Evolutionary conservation across 2,888 invertebrate genomes (phyloP).

Genomic region (Leptopterna dolabrata): DNA sequence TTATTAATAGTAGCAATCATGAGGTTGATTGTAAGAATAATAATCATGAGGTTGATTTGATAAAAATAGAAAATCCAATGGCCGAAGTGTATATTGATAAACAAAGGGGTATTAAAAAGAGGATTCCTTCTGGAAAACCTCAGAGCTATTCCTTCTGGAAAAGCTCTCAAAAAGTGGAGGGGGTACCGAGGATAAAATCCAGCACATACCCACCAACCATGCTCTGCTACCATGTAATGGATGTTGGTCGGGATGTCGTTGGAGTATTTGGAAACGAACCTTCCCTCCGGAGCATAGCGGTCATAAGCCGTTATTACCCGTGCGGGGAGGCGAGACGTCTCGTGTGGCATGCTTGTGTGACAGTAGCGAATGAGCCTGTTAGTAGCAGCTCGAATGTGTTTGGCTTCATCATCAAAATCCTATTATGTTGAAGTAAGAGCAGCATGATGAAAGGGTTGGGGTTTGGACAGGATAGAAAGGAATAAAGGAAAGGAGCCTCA

Average conservation of each 20-base stretch:
- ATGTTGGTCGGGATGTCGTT: constrained; percentile 53
- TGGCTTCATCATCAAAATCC: constrained; percentile 86
- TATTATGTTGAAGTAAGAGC: constrained; percentile 66
- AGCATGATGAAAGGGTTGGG: background rate
- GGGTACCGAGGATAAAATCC: too few relatives aligned
- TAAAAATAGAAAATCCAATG: too few relatives aligned
- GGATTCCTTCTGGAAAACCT: too few relatives aligned
- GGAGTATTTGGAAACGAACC: constrained; percentile 43
- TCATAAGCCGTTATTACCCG: constrained; percentile 52
- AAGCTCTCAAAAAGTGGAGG: too few relatives aligned
- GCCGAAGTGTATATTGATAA: too few relatives aligned
- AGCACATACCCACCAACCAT: too few relatives aligned
- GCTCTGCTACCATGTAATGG: constrained; percentile 56
- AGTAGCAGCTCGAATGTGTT: constrained; percentile 82
- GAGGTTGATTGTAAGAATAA: too few relatives aligned
- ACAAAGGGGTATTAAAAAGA: too few relatives aligned
- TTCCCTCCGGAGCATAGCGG: constrained; percentile 50
- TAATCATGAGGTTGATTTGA: too few relatives aligned
- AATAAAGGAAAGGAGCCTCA: background rate
- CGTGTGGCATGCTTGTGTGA: constrained; percentile 79
- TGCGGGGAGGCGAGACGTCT: constrained; percentile 36
- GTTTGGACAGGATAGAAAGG: background rate
- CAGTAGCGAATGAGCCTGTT: constrained; percentile 79
- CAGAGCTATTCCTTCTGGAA: too few relatives aligned
- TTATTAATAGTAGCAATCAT: too few relatives aligned